Conservation (phyloP, 2,113 vertebrate genomes). For the Axis porcinus region DNA sequence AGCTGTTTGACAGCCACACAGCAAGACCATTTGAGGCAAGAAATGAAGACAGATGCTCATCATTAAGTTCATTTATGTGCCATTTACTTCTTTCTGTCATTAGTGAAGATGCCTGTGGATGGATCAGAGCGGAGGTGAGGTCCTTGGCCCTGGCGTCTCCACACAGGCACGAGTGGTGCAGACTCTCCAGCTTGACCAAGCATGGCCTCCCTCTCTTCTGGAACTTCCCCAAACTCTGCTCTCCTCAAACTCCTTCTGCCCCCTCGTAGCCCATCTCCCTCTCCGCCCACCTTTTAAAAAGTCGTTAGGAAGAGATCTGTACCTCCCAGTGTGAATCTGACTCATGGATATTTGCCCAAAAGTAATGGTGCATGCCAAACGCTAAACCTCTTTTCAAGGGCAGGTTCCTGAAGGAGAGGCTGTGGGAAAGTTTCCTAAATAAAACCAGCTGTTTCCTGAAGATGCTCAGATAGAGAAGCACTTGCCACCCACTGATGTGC, state of each 20-base stretch:
- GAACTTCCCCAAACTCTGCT: neutral
- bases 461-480: neutral
- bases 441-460: slow-evolving; percentile 39
- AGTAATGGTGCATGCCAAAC: slow-evolving; percentile 26
- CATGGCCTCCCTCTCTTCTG: neutral
- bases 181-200: neutral
- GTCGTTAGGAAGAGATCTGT: slow-evolving; percentile 15
- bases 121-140: neutral
- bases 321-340: slow-evolving; percentile 45
- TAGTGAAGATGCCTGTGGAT: neutral
- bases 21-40: neutral
- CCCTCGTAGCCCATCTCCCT: neutral
- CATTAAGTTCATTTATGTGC: neutral
- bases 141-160: neutral
- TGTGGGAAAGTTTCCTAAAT: neutral
- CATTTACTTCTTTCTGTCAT: neutral
- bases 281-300: slow-evolving; percentile 33
- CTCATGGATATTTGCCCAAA: slow-evolving; percentile 40
- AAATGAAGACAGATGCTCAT: neutral
- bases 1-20: neutral
- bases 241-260: neutral
- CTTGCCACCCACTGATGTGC: neutral
- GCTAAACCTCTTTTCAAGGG: slow-evolving; percentile 30
- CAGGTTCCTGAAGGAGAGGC: neutral
- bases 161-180: neutral